Base-by-base conservation (phyloP, 2,113 vertebrate genomes). In the Ivindomyrus marchei region DNA sequence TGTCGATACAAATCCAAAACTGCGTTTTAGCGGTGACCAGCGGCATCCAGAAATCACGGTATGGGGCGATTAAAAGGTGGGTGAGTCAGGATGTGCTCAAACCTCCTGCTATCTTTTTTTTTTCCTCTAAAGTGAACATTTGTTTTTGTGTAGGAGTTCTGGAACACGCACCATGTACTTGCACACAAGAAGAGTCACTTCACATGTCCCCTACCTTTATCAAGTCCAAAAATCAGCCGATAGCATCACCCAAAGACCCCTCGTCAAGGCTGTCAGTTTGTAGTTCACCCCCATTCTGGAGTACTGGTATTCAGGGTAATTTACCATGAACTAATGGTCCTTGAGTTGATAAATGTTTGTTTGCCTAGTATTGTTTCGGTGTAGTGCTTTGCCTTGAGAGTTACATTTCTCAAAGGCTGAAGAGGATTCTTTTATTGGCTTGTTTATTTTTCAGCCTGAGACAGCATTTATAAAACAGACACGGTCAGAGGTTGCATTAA, bases 381-480 rank as follows among this genome's bases (percentile, higher is more conserved):
- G 42, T 47, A 85, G 83, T n/a, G 17, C 19, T 47, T 85, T 46
- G 15, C 42, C 9, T 85, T 45, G 19, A 85, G 42, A 11, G 17
- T 85, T 24, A 45, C 19, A 19, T 21, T 85, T n/a, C 47, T 46
- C 13, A n/a, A 47, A 47, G 15, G 83, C 83, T 85, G 45, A 85
- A 47, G 83, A 47, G 36, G 8, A 21, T 24, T 46, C 39, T 49
- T 46, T 49, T 85, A 47, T 47, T 83, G 39, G 13, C 42, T 19
- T 7, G 77, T 39, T 45, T 83, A 24, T 83, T 83, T 85, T n/a
- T 47, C 6, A 45, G 39, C 77, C 77, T 74, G n/a, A 31, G 66
- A 74, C 77, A 83, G 39, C 24, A n/a, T 85, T 85, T 47, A 85
- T 85, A 85, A 85, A 85, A n/a, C 42, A 85, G 42, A 46, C 45